These are phyloP conservation scores for Macaria notata DNA, from an alignment of 2,888 invertebrate species.

Conservation along the genomic window DNA sequence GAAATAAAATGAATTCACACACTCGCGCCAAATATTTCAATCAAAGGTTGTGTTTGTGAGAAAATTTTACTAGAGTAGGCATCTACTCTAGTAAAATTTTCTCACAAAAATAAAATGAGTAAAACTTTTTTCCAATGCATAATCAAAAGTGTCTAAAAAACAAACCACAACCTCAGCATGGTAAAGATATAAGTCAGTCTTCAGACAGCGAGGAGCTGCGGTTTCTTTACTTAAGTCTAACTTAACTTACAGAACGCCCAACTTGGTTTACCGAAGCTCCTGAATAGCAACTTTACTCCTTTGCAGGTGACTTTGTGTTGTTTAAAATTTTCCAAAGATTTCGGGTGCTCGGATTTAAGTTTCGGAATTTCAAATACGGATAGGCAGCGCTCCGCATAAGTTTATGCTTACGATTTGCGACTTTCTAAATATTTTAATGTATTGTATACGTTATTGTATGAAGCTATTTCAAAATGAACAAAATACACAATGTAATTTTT, in stretches of 20 bases:
- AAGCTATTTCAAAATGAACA: too few species aligned
- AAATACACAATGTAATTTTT: too few species aligned
- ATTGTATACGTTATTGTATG: too few species aligned
- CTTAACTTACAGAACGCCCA: conserved; percentile 71
- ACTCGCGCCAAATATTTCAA: too few species aligned
- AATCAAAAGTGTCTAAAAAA: background rate
- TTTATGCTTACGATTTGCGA: conserved; percentile 43
- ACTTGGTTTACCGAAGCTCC: conserved; percentile 63
- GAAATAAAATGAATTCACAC: too few species aligned
- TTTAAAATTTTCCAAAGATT: conserved; percentile 64
- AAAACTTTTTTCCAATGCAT: too few species aligned
- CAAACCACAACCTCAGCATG: conserved; percentile 43
- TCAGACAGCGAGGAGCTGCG: conserved; percentile 69
- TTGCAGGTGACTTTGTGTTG: conserved; percentile 72
- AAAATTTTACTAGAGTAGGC: too few species aligned
- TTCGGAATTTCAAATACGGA: conserved; percentile 58
- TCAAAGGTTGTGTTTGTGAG: too few species aligned
- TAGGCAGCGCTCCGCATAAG: conserved; percentile 44
- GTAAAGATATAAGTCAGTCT: conserved; percentile 70
- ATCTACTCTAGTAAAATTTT: too few species aligned
- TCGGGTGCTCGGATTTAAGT: conserved; percentile 63
- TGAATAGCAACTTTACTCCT: conserved; percentile 62
- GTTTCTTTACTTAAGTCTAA: conserved; percentile 71
- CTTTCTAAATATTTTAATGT: conserved; percentile 26
- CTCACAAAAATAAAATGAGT: too few species aligned